phyloP scores from a whole-genome alignment of 2,888 invertebrate genomes.

The Rhogogaster chlorosoma region DNA sequence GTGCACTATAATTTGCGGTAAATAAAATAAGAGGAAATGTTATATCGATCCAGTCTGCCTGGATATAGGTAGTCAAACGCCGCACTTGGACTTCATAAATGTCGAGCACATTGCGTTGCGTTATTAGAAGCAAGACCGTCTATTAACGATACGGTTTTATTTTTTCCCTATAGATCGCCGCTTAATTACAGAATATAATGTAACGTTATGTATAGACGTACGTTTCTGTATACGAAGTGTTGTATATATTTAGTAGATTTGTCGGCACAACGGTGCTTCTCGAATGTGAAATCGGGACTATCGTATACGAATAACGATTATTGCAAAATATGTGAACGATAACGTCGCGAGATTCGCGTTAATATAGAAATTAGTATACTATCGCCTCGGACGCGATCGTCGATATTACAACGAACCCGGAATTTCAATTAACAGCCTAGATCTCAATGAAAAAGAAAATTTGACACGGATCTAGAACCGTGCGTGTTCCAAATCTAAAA shows the following conservation, averaged over 20 bases:
- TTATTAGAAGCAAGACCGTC: not conserved
- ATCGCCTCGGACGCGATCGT: not conserved
- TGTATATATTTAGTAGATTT: not conserved
- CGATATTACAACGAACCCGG: slow-evolving; percentile 58
- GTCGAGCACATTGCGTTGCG: not conserved
- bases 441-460: slow-evolving; percentile 57
- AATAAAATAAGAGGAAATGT: slow-evolving; percentile 16
- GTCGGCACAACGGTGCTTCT: not conserved
- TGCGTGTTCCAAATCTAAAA: slow-evolving; percentile 43
- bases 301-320: not conserved
- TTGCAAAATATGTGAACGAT: not conserved
- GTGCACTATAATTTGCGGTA: slow-evolving; percentile 22
- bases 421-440: slow-evolving; percentile 62
- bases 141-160: not conserved
- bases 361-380: not conserved
- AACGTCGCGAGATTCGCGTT: not conserved
- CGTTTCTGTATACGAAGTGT: not conserved
- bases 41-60: not conserved
- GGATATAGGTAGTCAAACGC: not conserved
- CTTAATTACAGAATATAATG: slow-evolving; percentile 3
- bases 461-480: slow-evolving; percentile 42
- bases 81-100: not conserved
- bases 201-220: not conserved
- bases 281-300: not conserved
- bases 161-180: not conserved